A percentile compares a stretch with the other conserved stretches of the same genome.
These are phyloP conservation scores for Tetramorium parvispinum DNA, from an alignment of 1,140 invertebrate species.

Conservation along the genomic window DNA sequence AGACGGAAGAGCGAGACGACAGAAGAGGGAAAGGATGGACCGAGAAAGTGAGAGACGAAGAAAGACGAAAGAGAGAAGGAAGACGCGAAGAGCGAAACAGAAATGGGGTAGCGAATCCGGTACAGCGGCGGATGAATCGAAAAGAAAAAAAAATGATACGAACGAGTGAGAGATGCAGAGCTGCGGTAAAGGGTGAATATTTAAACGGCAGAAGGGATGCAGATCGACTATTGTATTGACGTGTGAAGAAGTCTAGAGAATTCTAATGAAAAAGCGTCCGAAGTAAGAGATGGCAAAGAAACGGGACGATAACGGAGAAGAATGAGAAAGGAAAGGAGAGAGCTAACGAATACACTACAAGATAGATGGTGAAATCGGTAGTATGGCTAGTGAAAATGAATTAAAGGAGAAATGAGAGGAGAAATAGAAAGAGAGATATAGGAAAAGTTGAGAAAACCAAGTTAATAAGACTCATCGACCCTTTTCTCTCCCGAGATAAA, in stretches of 20 bases:
- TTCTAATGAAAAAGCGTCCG: not conserved
- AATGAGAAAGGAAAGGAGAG: not conserved
- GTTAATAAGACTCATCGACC: conserved; percentile 18
- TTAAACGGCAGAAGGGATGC: conserved; percentile 13
- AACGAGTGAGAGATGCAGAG: not conserved
- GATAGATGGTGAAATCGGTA: conserved; percentile 24
- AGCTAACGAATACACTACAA: conserved; percentile 11
- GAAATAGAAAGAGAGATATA: conserved; percentile 25
- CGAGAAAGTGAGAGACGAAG: conserved; percentile 29
- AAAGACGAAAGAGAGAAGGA: conserved; percentile 28
- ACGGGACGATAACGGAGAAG: not conserved
- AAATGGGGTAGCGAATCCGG: not conserved
- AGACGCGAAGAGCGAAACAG: not conserved
- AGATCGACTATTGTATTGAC: not conserved
- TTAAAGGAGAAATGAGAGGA: not conserved
- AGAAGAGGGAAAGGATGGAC: not conserved
- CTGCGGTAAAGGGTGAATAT: not conserved
- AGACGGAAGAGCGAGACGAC: conserved; percentile 19
- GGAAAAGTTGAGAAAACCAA: not conserved
- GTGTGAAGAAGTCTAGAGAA: not conserved
- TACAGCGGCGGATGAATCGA: not conserved
- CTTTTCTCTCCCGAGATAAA: not conserved
- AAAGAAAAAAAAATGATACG: conserved; percentile 11
- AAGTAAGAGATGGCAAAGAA: not conserved
- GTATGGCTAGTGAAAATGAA: not conserved